A percentile compares a stretch with the other conserved stretches of the same genome.
These are phyloP conservation scores for Barbus barbus DNA, from an alignment of 2,113 vertebrate species.

Conservation along the genomic window DNA sequence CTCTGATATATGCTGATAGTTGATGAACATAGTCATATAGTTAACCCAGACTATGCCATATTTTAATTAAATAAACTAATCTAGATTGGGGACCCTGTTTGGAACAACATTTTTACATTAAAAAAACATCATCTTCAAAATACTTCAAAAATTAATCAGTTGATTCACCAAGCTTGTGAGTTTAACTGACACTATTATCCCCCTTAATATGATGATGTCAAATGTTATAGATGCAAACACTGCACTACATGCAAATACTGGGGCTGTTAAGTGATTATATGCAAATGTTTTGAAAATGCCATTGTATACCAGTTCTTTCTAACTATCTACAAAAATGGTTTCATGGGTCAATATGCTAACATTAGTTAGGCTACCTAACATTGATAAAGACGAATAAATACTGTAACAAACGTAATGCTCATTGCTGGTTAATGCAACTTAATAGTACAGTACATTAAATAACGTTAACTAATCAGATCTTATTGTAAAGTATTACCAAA, in stretches of 20 bases:
- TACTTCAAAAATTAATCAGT: no score
- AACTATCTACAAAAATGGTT: no score
- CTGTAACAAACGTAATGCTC: background rate
- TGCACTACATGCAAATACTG: background rate
- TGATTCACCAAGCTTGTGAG: background rate
- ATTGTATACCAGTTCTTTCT: background rate
- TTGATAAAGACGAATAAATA: background rate
- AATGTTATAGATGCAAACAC: no score
- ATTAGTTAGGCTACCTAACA: no score
- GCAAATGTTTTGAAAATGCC: background rate
- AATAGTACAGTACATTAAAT: no score
- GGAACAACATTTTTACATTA: background rate
- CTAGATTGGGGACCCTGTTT: background rate
- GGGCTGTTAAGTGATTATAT: background rate
- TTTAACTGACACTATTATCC: no score
- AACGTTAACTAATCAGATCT: no score
- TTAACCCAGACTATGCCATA: background rate
- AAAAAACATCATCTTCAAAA: background rate
- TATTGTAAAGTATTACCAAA: no score
- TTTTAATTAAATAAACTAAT: background rate
- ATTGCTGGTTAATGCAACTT: no score
- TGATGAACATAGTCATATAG: background rate
- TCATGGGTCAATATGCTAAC: no score
- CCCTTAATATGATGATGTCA: no score
- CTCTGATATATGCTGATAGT: background rate